Evolutionary conservation across 2,113 vertebrate species (phyloP).

Genomic region (Prinia subflava): DNA sequence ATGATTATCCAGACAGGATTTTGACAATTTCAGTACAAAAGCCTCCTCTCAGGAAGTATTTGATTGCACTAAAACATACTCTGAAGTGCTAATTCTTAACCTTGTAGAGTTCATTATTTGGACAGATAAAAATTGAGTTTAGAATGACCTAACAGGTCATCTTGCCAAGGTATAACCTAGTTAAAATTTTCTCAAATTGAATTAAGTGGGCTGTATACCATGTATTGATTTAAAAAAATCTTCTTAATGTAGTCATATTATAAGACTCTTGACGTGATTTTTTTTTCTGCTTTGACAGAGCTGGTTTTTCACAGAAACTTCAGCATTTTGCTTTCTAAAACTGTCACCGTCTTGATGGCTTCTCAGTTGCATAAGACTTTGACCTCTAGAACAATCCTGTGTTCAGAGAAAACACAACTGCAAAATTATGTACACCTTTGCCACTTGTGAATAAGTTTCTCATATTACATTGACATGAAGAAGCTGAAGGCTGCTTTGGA

Average conservation of each 20-base stretch:
- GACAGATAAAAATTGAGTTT: conserved; percentile 24
- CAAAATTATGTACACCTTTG: background rate
- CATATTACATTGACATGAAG: background rate
- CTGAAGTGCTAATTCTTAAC: background rate
- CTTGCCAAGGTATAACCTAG: background rate
- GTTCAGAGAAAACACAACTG: background rate
- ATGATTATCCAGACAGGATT: background rate
- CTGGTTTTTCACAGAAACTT: background rate
- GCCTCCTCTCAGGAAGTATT: background rate
- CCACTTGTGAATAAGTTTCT: background rate
- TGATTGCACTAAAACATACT: background rate
- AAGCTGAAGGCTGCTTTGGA: background rate
- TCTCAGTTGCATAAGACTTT: background rate
- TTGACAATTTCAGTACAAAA: background rate
- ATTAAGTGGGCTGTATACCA: background rate
- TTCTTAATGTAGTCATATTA: background rate
- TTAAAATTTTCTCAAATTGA: conserved; percentile 11
- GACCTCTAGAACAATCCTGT: background rate
- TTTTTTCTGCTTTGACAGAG: background rate
- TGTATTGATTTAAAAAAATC: background rate
- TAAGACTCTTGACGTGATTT: background rate
- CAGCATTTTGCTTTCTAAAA: background rate
- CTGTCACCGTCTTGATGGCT: background rate
- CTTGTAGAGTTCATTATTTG: conserved; percentile 43
- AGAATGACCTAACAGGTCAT: conserved; percentile 1